Conservation (phyloP, 2,888 invertebrate genomes). For the Acronicta alni region DNA sequence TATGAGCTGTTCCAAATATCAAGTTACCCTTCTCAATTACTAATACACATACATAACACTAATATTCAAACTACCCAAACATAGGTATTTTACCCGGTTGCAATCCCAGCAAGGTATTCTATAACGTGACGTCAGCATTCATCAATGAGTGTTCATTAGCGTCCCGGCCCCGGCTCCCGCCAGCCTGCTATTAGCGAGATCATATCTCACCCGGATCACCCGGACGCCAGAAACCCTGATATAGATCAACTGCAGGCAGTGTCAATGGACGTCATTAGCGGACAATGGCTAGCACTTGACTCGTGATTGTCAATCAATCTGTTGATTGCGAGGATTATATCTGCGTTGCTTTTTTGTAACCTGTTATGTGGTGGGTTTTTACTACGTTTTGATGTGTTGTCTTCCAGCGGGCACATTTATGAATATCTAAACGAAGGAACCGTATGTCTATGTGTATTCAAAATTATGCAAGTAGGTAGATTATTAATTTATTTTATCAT, state of each 20-base stretch:
- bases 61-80: background rate
- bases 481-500: no score
- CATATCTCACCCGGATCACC: background rate
- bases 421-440: no score
- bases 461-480: no score
- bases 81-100: background rate
- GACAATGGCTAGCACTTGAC: conserved; percentile 1
- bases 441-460: no score
- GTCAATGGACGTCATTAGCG: conserved; percentile 4
- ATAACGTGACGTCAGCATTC: conserved; percentile 1
- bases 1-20: no score
- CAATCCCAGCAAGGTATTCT: background rate
- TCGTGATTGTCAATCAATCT: conserved; percentile 10
- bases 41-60: no score
- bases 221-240: background rate
- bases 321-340: conserved; percentile 5
- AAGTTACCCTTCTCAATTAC: no score
- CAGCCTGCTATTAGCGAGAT: background rate
- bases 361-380: background rate
- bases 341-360: background rate
- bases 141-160: background rate
- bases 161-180: background rate
- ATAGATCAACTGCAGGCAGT: conserved; percentile 1
- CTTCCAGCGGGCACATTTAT: no score
- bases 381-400: background rate